Conservation (phyloP, 2,113 vertebrate genomes). For the Oreochromis niloticus region DNA sequence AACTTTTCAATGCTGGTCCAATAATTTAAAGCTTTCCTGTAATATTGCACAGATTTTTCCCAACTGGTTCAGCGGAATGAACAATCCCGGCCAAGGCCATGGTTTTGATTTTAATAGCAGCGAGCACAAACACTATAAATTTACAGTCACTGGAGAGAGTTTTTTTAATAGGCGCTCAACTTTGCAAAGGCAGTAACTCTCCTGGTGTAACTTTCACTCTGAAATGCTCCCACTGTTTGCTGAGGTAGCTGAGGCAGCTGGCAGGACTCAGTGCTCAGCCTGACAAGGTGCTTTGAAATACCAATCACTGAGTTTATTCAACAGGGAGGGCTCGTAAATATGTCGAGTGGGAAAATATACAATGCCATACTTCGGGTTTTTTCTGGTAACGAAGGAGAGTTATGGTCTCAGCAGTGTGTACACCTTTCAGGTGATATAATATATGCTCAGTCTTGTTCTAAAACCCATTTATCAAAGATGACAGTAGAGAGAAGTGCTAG, state of each 20-base stretch:
- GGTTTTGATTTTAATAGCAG: constrained; percentile 96
- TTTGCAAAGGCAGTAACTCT: constrained; percentile 78
- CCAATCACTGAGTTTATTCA: constrained; percentile 97
- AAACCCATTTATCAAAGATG: constrained; percentile 84
- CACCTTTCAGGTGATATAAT: constrained; percentile 97
- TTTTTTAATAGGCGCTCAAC: constrained; percentile 86
- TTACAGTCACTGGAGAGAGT: constrained; percentile 86
- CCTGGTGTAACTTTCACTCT: constrained; percentile 24
- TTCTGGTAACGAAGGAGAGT: constrained; percentile 88
- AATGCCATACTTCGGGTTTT: constrained; percentile 83
- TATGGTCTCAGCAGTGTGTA: constrained; percentile 87
- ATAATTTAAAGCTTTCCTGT: constrained; percentile 44
- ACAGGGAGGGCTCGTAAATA: constrained; percentile 95
- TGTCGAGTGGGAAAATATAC: constrained; percentile 91
- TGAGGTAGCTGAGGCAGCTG: constrained; percentile 77
- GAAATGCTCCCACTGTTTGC: constrained; percentile 59
- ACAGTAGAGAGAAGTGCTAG: constrained; percentile 76
- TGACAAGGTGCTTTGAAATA: constrained; percentile 96
- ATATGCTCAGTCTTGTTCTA: constrained; percentile 88
- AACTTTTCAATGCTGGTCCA: not conserved
- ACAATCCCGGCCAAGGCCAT: constrained; percentile 75
- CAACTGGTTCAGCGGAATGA: constrained; percentile 69
- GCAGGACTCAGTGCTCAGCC: constrained; percentile 81
- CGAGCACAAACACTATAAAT: constrained; percentile 95
- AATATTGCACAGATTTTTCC: constrained; percentile 18